A percentile compares a stretch with the other conserved stretches of the same genome.
Conservation (phyloP, 2,888 invertebrate species). For the Rhingia rostrata region DNA sequence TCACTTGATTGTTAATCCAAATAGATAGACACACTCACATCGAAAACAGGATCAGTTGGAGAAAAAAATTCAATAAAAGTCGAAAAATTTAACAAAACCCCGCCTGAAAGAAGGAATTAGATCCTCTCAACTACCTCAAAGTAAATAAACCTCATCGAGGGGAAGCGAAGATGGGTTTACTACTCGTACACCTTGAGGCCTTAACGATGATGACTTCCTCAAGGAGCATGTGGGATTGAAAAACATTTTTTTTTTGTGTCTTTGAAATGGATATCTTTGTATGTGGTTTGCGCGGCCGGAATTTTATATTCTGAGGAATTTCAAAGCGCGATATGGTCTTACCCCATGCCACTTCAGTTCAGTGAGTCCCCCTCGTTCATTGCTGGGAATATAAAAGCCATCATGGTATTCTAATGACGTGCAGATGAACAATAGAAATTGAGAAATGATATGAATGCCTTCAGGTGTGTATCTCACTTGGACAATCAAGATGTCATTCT, state of each 20-base stretch:
- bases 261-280: background rate
- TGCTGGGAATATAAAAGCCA: conserved; percentile 15
- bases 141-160: conserved; percentile 53
- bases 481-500: conserved; percentile 73
- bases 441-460: conserved; percentile 63
- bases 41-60: conserved; percentile 55
- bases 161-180: background rate
- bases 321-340: conserved; percentile 36
- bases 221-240: conserved; percentile 64
- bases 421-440: conserved; percentile 61
- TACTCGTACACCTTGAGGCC: conserved; percentile 5
- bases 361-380: conserved; percentile 6
- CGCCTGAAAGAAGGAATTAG: conserved; percentile 47
- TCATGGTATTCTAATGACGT: conserved; percentile 62
- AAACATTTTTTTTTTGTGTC: background rate
- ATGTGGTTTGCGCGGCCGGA: conserved; percentile 13
- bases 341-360: conserved; percentile 56
- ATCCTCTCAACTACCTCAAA: conserved; percentile 63
- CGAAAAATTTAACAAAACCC: background rate
- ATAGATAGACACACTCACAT: conserved; percentile 25
- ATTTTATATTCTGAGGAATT: conserved; percentile 10
- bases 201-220: conserved; percentile 72
- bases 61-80: conserved; percentile 29
- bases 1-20: conserved; percentile 52
- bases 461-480: conserved; percentile 40